phyloP scores from a whole-genome alignment of 2,888 invertebrate species.

The Molanna angustata region DNA sequence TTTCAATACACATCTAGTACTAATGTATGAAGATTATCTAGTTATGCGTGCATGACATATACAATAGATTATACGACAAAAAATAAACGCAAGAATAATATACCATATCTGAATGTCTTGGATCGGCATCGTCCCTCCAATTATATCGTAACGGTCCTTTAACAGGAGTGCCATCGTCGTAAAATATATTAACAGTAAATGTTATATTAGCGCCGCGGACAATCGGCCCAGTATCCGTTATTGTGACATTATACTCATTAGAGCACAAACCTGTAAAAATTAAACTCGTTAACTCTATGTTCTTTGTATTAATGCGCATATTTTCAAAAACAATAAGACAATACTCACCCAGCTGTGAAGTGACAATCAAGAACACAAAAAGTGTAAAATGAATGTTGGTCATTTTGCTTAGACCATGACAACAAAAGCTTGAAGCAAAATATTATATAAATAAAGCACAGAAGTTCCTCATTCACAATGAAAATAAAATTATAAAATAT shows the following conservation, averaged over 20 bases:
- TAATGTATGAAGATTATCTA: too few species aligned
- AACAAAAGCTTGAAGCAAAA: constrained; percentile 1
- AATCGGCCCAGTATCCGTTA: constrained; percentile 65
- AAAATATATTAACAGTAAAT: constrained; percentile 60
- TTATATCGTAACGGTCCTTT: constrained; percentile 10
- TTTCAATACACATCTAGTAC: too few species aligned
- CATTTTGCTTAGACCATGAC: constrained; percentile 11
- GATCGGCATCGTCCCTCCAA: constrained; percentile 17
- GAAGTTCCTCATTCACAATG: too few species aligned
- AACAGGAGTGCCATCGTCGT: not conserved
- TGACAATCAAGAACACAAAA: constrained; percentile 6
- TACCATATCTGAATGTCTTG: too few species aligned
- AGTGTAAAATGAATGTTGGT: not conserved
- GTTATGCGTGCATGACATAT: too few species aligned
- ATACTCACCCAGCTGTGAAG: constrained; percentile 12
- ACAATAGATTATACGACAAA: too few species aligned
- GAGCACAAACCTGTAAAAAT: too few species aligned
- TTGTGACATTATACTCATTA: constrained; percentile 44
- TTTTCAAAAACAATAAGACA: too few species aligned
- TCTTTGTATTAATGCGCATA: too few species aligned
- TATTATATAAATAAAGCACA: too few species aligned
- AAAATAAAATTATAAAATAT: not conserved
- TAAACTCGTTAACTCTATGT: too few species aligned
- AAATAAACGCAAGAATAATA: too few species aligned
- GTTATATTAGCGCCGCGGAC: constrained; percentile 69